Evolutionary conservation across 64 coral and sea anemone genomes (phyloP).

Genomic region (Actinia tenebrosa): DNA sequence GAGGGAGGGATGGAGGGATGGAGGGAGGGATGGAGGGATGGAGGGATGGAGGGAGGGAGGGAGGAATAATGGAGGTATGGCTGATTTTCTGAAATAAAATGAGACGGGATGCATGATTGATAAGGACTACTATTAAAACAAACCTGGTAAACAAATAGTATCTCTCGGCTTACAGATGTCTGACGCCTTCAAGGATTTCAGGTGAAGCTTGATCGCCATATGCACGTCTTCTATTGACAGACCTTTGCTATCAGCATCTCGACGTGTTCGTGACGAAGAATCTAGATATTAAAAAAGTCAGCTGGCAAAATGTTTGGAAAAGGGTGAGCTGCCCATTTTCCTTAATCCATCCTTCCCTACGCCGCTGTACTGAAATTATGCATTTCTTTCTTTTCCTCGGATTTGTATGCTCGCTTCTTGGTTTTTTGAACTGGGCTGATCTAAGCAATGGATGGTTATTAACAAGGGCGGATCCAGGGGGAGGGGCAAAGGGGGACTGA

Average conservation of each 20-base stretch:
- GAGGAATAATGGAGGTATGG: neutral
- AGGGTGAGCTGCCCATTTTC: too few relatives aligned
- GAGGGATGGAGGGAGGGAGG: neutral
- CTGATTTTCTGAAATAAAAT: too few relatives aligned
- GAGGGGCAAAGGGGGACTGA: too few relatives aligned
- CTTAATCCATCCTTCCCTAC: too few relatives aligned
- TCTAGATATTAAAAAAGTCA: neutral
- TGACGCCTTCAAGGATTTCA: neutral
- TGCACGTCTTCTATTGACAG: slow-evolving; percentile 13
- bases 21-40: neutral
- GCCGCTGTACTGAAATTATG: too few relatives aligned
- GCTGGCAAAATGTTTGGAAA: too few relatives aligned
- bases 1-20: neutral
- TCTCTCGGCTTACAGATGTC: slow-evolving; percentile 21
- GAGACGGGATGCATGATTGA: neutral
- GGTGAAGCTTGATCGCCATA: slow-evolving; percentile 2
- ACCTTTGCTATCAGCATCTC: neutral
- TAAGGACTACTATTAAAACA: neutral
- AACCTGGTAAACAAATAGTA: slow-evolving; percentile 9
- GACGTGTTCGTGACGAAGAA: neutral
- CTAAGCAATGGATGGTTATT: too few relatives aligned
- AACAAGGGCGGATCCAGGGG: too few relatives aligned
- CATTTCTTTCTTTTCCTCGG: too few relatives aligned
- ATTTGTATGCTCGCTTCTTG: too few relatives aligned
- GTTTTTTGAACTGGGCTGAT: too few relatives aligned